Base-by-base conservation (phyloP, 2,113 vertebrate species). In the Indicator indicator region DNA sequence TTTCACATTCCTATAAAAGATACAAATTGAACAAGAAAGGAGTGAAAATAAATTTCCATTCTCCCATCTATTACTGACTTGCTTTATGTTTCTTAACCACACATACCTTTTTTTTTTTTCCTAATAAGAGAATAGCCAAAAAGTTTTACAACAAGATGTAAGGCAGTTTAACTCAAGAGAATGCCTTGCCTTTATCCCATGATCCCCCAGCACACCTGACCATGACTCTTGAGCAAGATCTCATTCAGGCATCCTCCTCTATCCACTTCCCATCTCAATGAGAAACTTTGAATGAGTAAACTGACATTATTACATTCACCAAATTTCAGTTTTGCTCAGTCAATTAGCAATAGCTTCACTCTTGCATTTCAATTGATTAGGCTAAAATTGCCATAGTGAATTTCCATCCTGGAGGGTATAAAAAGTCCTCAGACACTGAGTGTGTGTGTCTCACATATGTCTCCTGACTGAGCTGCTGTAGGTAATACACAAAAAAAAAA, bases 331-430 rank as follows among this genome's bases (percentile, higher is more conserved):
- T 89, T 42, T 88, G 68, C 73, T 70, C 84, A 77, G 78, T 79
- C 82, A 83, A 71, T 91, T 94, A 89, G 8, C 38, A 40, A 54
- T 12, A 38, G 42, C 36, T 82, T 88, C 82, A 89, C 3, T 80
- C 60, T 68, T 52, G 42, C 90, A 52, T 91, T 93, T 80, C 69
- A 81, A 92, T 91, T 94, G 94, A 93, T 94, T 86, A 83, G 72
- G 58, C 65, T 93, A 91, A 88, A 95, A 95, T 91, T 93, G 44
- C 42, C 28, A 64, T 3, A 7, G 65, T 58, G 78, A 94, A 91
- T 94, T 94, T 94, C 93, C 92, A 86, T 73, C 71, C 94, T 90
- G 86, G 83, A 96, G 69, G 76, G 48, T 64, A 80, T 38, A 52
- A 80, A 80, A 80, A 83, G 44, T 52, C 80, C 69, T 94, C 60